Evolutionary conservation across 2,797 vertebrate genomes (phyloP).

Genomic region (Danio jaintianensis): DNA sequence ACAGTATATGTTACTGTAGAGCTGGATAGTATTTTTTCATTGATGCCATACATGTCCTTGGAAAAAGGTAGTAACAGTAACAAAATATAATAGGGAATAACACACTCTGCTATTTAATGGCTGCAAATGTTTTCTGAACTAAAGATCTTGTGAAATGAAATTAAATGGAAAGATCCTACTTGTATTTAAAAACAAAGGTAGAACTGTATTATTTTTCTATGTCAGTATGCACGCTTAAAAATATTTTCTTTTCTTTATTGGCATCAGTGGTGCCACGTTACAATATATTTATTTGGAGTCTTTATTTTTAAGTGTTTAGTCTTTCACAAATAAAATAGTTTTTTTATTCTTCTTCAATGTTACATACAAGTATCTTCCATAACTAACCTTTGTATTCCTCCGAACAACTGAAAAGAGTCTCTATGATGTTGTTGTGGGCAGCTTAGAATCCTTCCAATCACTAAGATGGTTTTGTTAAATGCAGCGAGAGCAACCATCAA

Average conservation of each 20-base stretch:
- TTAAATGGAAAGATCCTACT: too few species aligned
- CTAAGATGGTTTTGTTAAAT: conserved; percentile 81
- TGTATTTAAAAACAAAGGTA: too few species aligned
- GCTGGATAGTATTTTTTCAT: neutral
- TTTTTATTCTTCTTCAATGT: neutral
- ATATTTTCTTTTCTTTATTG: too few species aligned
- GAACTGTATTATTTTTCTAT: too few species aligned
- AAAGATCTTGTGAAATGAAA: neutral
- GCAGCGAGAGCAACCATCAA: conserved; percentile 76
- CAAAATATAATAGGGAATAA: too few species aligned
- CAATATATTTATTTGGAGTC: too few species aligned
- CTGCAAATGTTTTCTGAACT: too few species aligned
- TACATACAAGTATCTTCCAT: neutral
- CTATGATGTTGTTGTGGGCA: conserved; percentile 82
- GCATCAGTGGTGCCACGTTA: too few species aligned
- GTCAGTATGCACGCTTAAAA: too few species aligned
- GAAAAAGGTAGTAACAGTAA: neutral
- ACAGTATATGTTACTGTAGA: neutral
- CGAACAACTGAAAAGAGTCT: conserved; percentile 72
- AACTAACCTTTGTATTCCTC: conserved; percentile 67
- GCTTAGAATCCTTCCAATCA: conserved; percentile 76
- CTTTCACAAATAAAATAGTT: neutral
- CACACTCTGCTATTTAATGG: too few species aligned
- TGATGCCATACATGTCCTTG: neutral
- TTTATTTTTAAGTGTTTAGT: neutral